Evolutionary conservation across 2,797 vertebrate species (phyloP).

Genomic region (Alca torda): DNA sequence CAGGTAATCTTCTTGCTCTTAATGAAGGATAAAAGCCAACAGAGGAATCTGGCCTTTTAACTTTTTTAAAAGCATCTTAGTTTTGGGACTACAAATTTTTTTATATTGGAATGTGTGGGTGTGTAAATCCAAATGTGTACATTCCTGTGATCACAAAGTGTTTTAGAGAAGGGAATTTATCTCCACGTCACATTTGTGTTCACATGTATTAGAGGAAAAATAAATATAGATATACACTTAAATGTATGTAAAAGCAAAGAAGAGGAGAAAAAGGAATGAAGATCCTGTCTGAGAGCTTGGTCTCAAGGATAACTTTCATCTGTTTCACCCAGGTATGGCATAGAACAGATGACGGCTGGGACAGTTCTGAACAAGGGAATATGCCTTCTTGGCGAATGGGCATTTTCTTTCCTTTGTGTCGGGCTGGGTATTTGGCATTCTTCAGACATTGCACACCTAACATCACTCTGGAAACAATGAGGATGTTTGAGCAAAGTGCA

Average conservation of each 20-base stretch:
- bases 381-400: not conserved
- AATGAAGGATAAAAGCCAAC: constrained; percentile 69
- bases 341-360: not conserved
- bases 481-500: not conserved
- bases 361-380: not conserved
- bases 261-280: not conserved
- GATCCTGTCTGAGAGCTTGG: not conserved
- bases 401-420: not conserved
- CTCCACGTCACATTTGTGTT: constrained; percentile 35
- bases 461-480: not conserved
- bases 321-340: not conserved
- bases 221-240: not conserved
- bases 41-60: constrained; percentile 54
- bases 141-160: constrained; percentile 38
- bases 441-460: not conserved
- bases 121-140: not conserved
- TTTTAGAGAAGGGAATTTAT: constrained; percentile 39
- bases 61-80: constrained; percentile 49
- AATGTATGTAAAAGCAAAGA: not conserved
- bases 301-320: not conserved
- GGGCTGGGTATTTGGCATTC: not conserved
- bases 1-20: constrained; percentile 64
- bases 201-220: constrained; percentile 38
- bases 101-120: constrained; percentile 12
- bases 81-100: constrained; percentile 15